phyloP scores from a whole-genome alignment of 2,797 vertebrate genomes.

The Thaleichthys pacificus region DNA sequence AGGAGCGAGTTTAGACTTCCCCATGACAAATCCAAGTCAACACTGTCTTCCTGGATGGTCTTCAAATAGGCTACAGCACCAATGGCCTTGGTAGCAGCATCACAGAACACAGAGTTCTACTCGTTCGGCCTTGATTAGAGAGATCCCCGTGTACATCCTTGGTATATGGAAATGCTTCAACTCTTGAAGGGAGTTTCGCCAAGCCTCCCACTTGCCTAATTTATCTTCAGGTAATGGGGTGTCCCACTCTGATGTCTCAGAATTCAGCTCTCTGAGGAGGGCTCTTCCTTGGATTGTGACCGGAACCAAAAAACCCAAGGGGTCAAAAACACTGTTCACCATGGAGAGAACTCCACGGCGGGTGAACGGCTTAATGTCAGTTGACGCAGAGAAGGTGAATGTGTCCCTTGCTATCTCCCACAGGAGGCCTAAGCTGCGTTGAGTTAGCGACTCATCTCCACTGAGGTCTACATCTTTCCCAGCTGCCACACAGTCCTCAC shows the following conservation, averaged over 20 bases:
- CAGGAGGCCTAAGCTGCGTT: too few relatives aligned
- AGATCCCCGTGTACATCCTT: too few relatives aligned
- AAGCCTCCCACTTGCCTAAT: not conserved
- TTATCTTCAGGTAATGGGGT: constrained; percentile 3
- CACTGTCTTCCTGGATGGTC: not conserved
- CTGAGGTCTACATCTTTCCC: too few relatives aligned
- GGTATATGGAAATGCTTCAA: too few relatives aligned
- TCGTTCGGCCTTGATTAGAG: too few relatives aligned
- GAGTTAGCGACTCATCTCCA: too few relatives aligned
- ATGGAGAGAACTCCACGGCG: constrained; percentile 1
- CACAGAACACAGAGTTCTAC: not conserved
- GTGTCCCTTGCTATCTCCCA: not conserved
- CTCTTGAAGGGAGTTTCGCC: too few relatives aligned
- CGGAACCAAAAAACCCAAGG: not conserved
- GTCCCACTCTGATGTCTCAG: constrained; percentile 1
- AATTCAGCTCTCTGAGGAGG: not conserved
- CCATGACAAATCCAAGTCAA: not conserved
- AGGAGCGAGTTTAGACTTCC: too few relatives aligned
- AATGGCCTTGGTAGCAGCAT: too few relatives aligned
- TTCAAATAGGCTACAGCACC: not conserved
- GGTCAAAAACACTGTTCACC: constrained; percentile 1
- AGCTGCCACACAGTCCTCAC: too few relatives aligned
- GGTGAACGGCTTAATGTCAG: constrained; percentile 10
- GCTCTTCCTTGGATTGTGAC: not conserved
- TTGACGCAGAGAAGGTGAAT: not conserved